phyloP scores from a whole-genome alignment of 2,797 vertebrate species.

The Girardinus metallicus region DNA sequence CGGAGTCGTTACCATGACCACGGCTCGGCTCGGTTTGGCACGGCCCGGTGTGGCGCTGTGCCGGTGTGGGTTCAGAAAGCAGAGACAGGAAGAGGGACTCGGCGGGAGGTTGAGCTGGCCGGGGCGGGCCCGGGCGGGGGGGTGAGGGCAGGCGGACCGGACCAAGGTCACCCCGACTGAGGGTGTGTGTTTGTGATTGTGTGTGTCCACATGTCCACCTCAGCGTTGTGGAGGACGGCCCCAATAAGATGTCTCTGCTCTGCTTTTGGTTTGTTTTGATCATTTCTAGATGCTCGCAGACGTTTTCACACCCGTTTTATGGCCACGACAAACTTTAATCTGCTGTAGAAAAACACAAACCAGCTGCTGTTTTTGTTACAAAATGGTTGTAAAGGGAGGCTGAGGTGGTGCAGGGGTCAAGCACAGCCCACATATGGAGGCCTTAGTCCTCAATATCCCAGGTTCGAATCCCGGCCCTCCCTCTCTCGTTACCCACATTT shows the following conservation, averaged over 20 bases:
- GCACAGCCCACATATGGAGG: too few relatives aligned
- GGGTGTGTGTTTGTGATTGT: constrained; percentile 42
- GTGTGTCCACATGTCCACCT: constrained; percentile 42
- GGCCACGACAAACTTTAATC: not conserved
- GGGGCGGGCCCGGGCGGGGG: constrained; percentile 62
- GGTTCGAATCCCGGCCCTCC: too few relatives aligned
- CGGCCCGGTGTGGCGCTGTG: constrained; percentile 39
- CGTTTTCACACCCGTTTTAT: not conserved
- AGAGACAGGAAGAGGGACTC: constrained; percentile 67
- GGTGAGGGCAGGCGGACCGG: constrained; percentile 74
- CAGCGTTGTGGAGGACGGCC: constrained; percentile 47
- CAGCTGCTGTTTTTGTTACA: too few relatives aligned
- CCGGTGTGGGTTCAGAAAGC: constrained; percentile 45
- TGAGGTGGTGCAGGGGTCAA: too few relatives aligned
- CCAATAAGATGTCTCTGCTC: constrained; percentile 10
- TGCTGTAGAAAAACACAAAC: not conserved
- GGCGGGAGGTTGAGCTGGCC: constrained; percentile 68
- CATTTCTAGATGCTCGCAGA: not conserved
- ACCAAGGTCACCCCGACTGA: constrained; percentile 85
- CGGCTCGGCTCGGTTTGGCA: constrained; percentile 65
- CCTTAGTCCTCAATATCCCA: too few relatives aligned
- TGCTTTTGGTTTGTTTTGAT: not conserved
- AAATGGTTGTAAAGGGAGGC: too few relatives aligned
- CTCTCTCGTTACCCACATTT: too few relatives aligned
- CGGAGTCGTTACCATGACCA: constrained; percentile 56